These are phyloP conservation scores for Eriosoma lanigerum DNA, from an alignment of 1,140 invertebrate genomes.

Conservation along the genomic window DNA sequence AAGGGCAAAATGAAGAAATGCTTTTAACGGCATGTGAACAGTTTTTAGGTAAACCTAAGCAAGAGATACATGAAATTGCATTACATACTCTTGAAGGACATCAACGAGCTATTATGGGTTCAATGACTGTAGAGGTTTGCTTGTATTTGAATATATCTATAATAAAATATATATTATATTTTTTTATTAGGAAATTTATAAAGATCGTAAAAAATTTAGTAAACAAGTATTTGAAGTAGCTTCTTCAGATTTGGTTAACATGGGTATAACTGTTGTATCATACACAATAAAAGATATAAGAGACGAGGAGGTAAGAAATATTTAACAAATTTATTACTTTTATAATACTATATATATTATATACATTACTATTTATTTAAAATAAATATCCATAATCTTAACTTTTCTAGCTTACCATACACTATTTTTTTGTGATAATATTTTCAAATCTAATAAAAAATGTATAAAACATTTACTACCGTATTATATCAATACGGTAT, in stretches of 20 bases:
- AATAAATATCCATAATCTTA: no score
- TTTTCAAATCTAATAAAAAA: no score
- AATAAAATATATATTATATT: background rate
- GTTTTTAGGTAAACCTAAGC: slow-evolving; percentile 88
- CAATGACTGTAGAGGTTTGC: slow-evolving; percentile 91
- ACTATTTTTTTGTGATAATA: no score
- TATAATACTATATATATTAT: no score
- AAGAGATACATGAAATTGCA: slow-evolving; percentile 90
- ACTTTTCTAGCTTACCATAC: no score
- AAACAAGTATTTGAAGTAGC: slow-evolving; percentile 95
- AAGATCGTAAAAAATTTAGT: slow-evolving; percentile 97
- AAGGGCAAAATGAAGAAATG: slow-evolving; percentile 97
- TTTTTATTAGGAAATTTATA: slow-evolving; percentile 84
- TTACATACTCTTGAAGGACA: slow-evolving; percentile 95
- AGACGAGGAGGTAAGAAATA: slow-evolving; percentile 84
- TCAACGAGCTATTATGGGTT: slow-evolving; percentile 97
- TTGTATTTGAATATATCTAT: background rate
- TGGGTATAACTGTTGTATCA: slow-evolving; percentile 97
- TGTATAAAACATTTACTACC: no score
- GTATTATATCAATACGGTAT: no score
- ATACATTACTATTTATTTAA: no score
- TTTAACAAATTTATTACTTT: background rate
- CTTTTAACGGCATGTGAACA: slow-evolving; percentile 93
- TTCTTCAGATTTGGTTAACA: slow-evolving; percentile 93
- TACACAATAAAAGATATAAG: slow-evolving; percentile 97